These are phyloP conservation scores for Amphimedon queenslandica DNA, from an alignment of 37 sponge, comb jelly and placozoan genomes.

Conservation along the genomic window DNA sequence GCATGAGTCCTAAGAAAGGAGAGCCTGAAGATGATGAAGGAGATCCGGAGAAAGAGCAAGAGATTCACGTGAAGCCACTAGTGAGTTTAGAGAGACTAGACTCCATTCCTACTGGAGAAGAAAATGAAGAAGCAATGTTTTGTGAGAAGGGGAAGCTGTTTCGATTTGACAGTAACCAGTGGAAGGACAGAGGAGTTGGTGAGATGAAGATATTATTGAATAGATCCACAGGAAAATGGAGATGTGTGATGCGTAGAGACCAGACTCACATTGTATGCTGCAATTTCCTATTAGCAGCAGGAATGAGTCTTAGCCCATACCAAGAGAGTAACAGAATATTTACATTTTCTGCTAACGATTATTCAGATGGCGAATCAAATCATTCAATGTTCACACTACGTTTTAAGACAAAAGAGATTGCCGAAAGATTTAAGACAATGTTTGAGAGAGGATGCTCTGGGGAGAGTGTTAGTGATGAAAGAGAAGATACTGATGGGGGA, in stretches of 20 bases:
- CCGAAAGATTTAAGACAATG: slow-evolving; percentile 61
- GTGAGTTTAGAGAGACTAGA: slow-evolving; percentile 60
- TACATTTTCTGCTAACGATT: slow-evolving; percentile 80
- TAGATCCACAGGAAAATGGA: slow-evolving; percentile 31
- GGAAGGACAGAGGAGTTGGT: slow-evolving; percentile 75
- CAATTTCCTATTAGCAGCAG: slow-evolving; percentile 72
- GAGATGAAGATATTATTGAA: slow-evolving; percentile 66
- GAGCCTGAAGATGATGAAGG: neutral
- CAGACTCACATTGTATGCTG: slow-evolving; percentile 86
- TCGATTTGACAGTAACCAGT: slow-evolving; percentile 39
- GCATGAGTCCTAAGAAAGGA: no score
- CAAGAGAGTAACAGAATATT: slow-evolving; percentile 45
- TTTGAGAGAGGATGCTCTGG: slow-evolving; percentile 36
- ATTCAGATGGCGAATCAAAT: slow-evolving; percentile 51
- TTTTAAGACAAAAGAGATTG: slow-evolving; percentile 80
- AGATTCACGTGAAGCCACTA: slow-evolving; percentile 75
- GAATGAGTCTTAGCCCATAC: slow-evolving; percentile 62
- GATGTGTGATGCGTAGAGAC: slow-evolving; percentile 89
- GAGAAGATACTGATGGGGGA: neutral
- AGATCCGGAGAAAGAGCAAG: slow-evolving; percentile 26
- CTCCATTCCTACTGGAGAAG: slow-evolving; percentile 67
- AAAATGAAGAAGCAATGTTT: slow-evolving; percentile 64
- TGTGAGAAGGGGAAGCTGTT: slow-evolving; percentile 54
- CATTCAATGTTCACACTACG: slow-evolving; percentile 53
- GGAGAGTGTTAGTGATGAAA: neutral